Evolutionary conservation across 2,888 invertebrate species (phyloP).

Genomic region (Keiferia lycopersicella): DNA sequence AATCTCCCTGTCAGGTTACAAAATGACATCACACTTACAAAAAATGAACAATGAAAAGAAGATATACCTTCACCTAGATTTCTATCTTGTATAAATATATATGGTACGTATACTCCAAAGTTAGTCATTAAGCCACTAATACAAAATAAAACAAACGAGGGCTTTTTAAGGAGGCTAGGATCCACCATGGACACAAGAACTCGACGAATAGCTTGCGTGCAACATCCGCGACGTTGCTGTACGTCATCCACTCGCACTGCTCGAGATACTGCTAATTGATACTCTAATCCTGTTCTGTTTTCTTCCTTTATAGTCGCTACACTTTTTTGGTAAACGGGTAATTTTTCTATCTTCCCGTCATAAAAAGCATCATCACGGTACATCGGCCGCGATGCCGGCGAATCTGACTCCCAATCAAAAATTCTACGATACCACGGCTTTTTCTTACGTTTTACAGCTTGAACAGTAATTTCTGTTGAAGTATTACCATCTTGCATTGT

Average conservation of each 20-base stretch:
- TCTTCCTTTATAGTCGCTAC: conserved; percentile 48
- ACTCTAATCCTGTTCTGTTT: conserved; percentile 69
- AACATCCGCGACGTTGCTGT: conserved; percentile 60
- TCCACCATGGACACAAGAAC: conserved; percentile 74
- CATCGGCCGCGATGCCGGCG: conserved; percentile 64
- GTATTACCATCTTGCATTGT: conserved; percentile 45
- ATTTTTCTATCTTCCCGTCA: conserved; percentile 57
- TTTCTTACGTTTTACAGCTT: conserved; percentile 45
- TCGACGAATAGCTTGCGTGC: conserved; percentile 66
- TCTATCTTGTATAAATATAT: conserved; percentile 61
- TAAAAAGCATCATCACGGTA: conserved; percentile 75
- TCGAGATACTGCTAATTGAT: conserved; percentile 71
- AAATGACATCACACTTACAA: conserved; percentile 65
- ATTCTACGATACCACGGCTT: conserved; percentile 52
- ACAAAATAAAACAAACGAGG: conserved; percentile 58
- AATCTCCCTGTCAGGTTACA: conserved; percentile 62
- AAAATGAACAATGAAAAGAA: conserved; percentile 52
- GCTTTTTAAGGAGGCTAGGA: conserved; percentile 55
- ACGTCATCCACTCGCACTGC: conserved; percentile 66
- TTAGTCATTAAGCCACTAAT: conserved; percentile 56
- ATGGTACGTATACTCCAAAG: conserved; percentile 65
- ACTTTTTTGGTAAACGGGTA: conserved; percentile 68
- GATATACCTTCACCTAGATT: conserved; percentile 55
- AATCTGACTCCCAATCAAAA: conserved; percentile 65
- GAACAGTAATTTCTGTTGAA: conserved; percentile 27